Evolutionary conservation across 2,797 vertebrate species (phyloP).

Genomic region (Alca torda): DNA sequence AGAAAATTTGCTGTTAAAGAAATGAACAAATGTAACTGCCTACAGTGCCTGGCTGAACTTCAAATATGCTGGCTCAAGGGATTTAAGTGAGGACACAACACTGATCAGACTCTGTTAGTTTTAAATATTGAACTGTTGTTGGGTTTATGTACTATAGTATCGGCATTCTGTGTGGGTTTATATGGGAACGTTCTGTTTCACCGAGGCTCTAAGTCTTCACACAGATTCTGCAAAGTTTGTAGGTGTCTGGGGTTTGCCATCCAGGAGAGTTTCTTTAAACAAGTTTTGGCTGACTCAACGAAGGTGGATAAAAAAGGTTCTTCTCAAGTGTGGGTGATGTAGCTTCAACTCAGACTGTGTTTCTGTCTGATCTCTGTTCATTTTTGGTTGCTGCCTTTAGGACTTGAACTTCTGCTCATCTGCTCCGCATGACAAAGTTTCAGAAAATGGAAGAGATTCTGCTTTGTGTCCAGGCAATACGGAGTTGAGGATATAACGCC

Average conservation of each 20-base stretch:
- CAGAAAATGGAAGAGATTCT: not conserved
- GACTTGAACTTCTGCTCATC: not conserved
- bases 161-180: not conserved
- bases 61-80: not conserved
- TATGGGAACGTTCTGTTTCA: not conserved
- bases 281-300: not conserved
- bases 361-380: not conserved
- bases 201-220: not conserved
- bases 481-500: not conserved
- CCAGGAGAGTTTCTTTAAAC: not conserved
- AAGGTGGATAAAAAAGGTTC: not conserved
- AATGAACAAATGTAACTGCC: not conserved
- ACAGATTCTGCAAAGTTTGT: not conserved
- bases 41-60: not conserved
- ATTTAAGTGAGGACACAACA: not conserved
- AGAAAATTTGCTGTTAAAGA: not conserved
- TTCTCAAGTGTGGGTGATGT: not conserved
- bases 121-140: not conserved
- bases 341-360: not conserved
- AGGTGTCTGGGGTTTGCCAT: not conserved
- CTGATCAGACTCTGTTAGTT: not conserved
- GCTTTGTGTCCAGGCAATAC: accelerated
- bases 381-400: not conserved
- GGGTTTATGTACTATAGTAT: not conserved
- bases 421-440: not conserved